Evolutionary conservation across 2,797 vertebrate genomes (phyloP).

Genomic region (Tadarida brasiliensis): DNA sequence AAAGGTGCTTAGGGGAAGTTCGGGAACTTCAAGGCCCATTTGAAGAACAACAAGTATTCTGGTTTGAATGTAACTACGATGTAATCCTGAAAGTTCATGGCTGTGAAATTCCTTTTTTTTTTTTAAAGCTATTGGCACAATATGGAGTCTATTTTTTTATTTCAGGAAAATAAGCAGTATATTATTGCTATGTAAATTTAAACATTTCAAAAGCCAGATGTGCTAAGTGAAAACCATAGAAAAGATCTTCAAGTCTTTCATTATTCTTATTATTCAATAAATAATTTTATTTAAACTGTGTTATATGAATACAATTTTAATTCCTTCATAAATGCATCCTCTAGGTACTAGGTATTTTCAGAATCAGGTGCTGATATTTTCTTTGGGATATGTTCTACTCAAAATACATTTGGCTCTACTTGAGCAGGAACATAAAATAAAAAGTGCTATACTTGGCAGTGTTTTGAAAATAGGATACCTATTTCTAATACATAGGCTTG

Average conservation of each 20-base stretch:
- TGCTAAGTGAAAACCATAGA: constrained; percentile 4
- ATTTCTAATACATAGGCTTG: not conserved
- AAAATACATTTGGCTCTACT: constrained; percentile 32
- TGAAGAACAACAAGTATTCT: constrained; percentile 21
- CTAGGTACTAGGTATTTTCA: not conserved
- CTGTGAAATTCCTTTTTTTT: not conserved
- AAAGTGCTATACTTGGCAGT: constrained; percentile 29
- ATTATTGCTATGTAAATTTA: constrained; percentile 12
- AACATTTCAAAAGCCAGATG: constrained; percentile 7
- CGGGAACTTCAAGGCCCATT: not conserved
- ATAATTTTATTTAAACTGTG: constrained; percentile 20
- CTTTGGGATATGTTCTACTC: constrained; percentile 5
- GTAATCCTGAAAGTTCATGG: constrained; percentile 26
- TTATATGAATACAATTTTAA: not conserved
- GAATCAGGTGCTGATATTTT: not conserved
- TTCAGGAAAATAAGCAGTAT: constrained; percentile 34
- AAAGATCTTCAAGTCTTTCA: not conserved
- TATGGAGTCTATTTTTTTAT: constrained; percentile 18
- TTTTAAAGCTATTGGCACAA: not conserved
- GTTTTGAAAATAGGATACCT: constrained; percentile 47
- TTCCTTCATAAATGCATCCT: not conserved
- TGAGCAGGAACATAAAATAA: not conserved
- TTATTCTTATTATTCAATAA: constrained; percentile 33
- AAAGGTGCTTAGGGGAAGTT: not conserved
- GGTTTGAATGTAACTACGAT: not conserved